Evolutionary conservation across 2,797 vertebrate genomes (phyloP).

Genomic region (Clarias laeviceps): DNA sequence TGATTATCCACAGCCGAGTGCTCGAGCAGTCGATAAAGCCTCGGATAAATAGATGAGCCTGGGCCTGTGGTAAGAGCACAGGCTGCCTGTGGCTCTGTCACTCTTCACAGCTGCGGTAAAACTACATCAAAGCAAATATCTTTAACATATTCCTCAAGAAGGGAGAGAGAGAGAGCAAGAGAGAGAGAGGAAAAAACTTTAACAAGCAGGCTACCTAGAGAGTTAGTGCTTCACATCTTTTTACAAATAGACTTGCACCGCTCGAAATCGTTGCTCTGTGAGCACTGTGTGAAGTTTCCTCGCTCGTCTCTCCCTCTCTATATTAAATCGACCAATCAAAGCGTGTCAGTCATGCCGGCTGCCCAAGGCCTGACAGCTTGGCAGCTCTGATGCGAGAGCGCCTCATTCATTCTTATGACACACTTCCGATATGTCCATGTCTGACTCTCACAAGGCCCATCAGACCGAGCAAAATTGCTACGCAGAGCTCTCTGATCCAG

Average conservation of each 20-base stretch:
- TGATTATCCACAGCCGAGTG: slow-evolving; percentile 60
- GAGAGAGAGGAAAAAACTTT: slow-evolving; percentile 58
- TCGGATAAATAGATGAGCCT: slow-evolving; percentile 53
- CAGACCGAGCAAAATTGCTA: slow-evolving; percentile 63
- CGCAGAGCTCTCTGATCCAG: slow-evolving; percentile 68
- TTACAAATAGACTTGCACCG: slow-evolving; percentile 81
- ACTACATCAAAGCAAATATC: slow-evolving; percentile 57
- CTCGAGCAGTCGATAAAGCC: slow-evolving; percentile 58
- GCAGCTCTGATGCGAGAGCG: slow-evolving; percentile 77
- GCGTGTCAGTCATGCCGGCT: slow-evolving; percentile 80
- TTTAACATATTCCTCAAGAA: slow-evolving; percentile 60
- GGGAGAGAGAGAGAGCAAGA: not conserved
- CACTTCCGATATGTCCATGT: slow-evolving; percentile 78
- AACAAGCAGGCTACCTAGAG: slow-evolving; percentile 80
- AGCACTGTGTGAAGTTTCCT: slow-evolving; percentile 70
- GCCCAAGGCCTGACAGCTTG: slow-evolving; percentile 77
- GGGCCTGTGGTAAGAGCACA: slow-evolving; percentile 26
- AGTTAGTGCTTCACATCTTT: slow-evolving; percentile 80
- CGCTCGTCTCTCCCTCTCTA: slow-evolving; percentile 59
- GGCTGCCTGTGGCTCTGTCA: slow-evolving; percentile 53
- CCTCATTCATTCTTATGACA: slow-evolving; percentile 84
- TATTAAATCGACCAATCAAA: slow-evolving; percentile 83
- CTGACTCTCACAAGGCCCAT: slow-evolving; percentile 60
- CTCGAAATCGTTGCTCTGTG: slow-evolving; percentile 68
- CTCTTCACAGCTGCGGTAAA: slow-evolving; percentile 48